Base-by-base conservation (phyloP, 2,888 invertebrate genomes). In the Resseliella maxima region DNA sequence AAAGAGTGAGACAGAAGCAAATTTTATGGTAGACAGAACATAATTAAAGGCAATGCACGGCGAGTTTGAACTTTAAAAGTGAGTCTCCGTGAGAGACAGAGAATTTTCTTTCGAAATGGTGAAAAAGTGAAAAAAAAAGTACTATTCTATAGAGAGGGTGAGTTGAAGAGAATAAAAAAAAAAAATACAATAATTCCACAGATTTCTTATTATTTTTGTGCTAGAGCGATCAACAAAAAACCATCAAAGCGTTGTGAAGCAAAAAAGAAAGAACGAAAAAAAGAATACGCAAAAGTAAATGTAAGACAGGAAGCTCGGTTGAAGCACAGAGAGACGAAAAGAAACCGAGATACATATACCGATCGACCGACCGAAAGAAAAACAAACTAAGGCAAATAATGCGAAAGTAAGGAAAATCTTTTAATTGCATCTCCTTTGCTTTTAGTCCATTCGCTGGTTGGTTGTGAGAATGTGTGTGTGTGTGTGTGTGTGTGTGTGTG, bases 371-470 rank as follows among this genome's bases (percentile, higher is more conserved):
- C 83, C 38, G 83, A 38, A 83, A 83, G 72, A 72, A 72, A 72
- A 72, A 72, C 72, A 72, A 72, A 72, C 72, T 72, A 31, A 31
- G 35, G 72, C 72, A 83, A 83, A 83, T 38, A 83, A 38, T 83
- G 38, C 12, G 46, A 85, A 45, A 85, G 45, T 45, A 45, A 85
- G 46, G 45, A 85, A 45, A 85, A 85, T 85, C 85, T 85, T 85
- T 85, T 85, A 85, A 85, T 85, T 85, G 85, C 85, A 46, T 85
- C 85, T 85, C 41, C 24, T 85, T 31, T 45, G 38, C 83, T 83
- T 83, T 38, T 38, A 36, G 38, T n/a, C 83, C 83, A 38, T 83
- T 36, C 38, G 31, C 72, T n/a, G n/a, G 59, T 72, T 18, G 46
- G 18, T 50, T 50, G 15, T 50, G 15, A 15, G 15, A 2, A 12